Evolutionary conservation across 2,797 vertebrate genomes (phyloP).

Genomic region (Xiphophorus birchmanni): DNA sequence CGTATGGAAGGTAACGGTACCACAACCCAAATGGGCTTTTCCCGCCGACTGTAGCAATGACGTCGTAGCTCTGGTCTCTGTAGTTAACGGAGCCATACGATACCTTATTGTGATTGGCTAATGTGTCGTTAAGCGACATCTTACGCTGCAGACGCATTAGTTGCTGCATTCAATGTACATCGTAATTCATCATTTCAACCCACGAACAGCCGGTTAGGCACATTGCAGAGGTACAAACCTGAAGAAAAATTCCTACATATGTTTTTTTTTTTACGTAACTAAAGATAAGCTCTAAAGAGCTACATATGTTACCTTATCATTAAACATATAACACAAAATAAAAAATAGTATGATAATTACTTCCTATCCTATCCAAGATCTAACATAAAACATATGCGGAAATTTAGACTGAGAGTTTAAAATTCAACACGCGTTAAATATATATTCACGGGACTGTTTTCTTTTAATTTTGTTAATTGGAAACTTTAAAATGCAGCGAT

Average conservation of each 20-base stretch:
- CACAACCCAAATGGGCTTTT: background rate
- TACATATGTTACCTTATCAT: background rate
- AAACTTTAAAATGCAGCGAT: too few species aligned
- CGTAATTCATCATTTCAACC: background rate
- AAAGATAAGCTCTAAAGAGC: background rate
- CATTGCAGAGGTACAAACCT: background rate
- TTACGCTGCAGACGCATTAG: background rate
- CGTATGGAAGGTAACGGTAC: background rate
- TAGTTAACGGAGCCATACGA: background rate
- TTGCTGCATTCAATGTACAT: background rate
- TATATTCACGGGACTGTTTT: background rate
- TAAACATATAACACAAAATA: background rate
- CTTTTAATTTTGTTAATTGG: background rate
- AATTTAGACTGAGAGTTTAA: background rate
- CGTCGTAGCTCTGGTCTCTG: background rate
- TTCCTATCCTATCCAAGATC: background rate
- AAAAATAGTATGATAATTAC: background rate
- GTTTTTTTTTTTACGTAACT: background rate
- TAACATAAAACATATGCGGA: background rate
- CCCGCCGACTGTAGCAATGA: background rate
- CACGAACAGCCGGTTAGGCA: background rate
- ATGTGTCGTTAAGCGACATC: background rate
- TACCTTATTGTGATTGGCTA: background rate
- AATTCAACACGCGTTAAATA: background rate
- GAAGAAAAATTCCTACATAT: background rate